phyloP scores from a whole-genome alignment of 2,113 vertebrate genomes.

The Oriolus oriolus region DNA sequence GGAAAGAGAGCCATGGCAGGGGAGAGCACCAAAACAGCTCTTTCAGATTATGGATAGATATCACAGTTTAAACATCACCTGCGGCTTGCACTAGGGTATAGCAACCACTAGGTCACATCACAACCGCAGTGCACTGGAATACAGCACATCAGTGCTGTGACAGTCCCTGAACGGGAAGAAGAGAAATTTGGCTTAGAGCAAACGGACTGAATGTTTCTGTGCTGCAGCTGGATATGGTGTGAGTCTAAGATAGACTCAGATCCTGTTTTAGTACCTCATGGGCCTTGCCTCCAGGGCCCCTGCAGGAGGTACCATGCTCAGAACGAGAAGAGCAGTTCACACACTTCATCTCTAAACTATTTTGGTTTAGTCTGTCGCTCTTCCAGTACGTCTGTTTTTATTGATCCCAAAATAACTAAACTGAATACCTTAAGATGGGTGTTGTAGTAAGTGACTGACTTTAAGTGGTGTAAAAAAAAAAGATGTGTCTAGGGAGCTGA shows the following conservation, averaged over 20 bases:
- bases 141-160: background rate
- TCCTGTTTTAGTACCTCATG: background rate
- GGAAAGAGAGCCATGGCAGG: background rate
- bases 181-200: background rate
- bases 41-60: background rate
- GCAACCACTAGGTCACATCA: background rate
- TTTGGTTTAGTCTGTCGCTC: background rate
- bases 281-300: background rate
- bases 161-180: background rate
- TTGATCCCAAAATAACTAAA: background rate
- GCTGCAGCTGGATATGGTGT: background rate
- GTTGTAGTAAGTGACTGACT: background rate
- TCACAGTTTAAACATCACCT: background rate
- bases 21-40: background rate
- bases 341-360: background rate
- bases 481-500: background rate
- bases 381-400: background rate
- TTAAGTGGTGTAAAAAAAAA: background rate
- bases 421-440: background rate
- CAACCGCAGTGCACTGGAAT: background rate
- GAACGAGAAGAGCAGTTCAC: background rate
- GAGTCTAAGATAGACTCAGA: background rate
- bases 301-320: background rate
- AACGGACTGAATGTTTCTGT: background rate
- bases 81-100: accelerated